These are phyloP conservation scores for Lynx canadensis DNA, from an alignment of 2,113 vertebrate species.

Conservation along the genomic window DNA sequence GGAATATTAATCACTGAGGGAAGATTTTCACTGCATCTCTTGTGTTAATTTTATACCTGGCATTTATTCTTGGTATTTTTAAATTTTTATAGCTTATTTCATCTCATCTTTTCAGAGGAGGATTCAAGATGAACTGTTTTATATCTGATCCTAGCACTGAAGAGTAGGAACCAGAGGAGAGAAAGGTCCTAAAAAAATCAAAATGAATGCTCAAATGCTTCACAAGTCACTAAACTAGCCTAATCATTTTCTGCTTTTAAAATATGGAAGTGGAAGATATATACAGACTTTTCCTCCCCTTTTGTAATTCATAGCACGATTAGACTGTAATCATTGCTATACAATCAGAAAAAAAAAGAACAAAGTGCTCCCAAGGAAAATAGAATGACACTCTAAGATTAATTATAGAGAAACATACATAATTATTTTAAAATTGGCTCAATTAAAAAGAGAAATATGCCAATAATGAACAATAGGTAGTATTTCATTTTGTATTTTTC, in stretches of 20 bases:
- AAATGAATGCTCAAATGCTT: conserved; percentile 5
- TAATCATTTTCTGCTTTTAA: neutral
- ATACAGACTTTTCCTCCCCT: neutral
- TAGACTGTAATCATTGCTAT: neutral
- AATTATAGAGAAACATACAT: conserved; percentile 38
- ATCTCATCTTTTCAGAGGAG: neutral
- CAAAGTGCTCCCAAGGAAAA: conserved; percentile 36
- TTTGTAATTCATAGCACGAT: neutral
- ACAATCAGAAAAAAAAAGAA: conserved; percentile 29
- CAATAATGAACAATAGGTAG: neutral
- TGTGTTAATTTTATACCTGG: neutral
- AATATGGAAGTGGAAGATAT: neutral
- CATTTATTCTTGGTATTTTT: neutral
- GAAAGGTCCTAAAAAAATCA: neutral
- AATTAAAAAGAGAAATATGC: conserved; percentile 32
- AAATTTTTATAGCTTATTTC: neutral
- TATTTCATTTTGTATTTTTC: conserved; percentile 14
- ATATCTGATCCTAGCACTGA: neutral
- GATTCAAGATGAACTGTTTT: neutral
- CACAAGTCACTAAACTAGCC: neutral
- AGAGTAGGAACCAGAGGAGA: neutral
- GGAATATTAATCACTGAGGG: neutral
- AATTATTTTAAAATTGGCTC: conserved; percentile 27
- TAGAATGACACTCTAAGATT: conserved; percentile 14
- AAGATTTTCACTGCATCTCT: neutral